These are phyloP conservation scores for Scartelaos histophorus DNA, from an alignment of 2,113 vertebrate genomes.

Conservation along the genomic window DNA sequence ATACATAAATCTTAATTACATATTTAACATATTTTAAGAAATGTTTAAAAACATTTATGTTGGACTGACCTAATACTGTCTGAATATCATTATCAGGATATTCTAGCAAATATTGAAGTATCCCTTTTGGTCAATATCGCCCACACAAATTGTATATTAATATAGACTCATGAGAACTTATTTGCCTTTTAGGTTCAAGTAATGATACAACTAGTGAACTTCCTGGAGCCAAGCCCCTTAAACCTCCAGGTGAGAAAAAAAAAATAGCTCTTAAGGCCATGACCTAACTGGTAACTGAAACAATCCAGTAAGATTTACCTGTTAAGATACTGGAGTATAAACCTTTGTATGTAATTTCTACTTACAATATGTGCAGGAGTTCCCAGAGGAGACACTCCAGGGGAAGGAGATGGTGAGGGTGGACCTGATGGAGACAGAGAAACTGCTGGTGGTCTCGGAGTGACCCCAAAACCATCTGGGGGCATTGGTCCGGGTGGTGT, in stretches of 20 bases:
- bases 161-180: background rate
- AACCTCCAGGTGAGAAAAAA: conserved; percentile 69
- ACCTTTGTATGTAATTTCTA: background rate
- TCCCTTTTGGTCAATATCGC: no score
- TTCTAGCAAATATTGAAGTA: no score
- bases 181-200: conserved; percentile 49
- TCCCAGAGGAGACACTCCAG: conserved; percentile 77
- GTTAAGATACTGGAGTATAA: background rate
- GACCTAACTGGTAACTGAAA: no score
- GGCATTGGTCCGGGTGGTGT: conserved; percentile 29
- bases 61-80: no score
- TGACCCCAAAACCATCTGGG: conserved; percentile 57
- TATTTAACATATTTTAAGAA: no score
- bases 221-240: conserved; percentile 72
- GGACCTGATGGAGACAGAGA: conserved; percentile 59
- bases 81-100: no score
- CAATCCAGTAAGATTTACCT: no score
- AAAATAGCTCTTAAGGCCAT: background rate
- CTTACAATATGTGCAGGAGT: conserved; percentile 46
- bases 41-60: no score
- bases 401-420: conserved; percentile 68
- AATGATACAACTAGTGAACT: conserved; percentile 41
- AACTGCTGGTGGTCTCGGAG: conserved; percentile 29
- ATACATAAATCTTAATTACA: no score
- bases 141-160: background rate